These are phyloP conservation scores for Emys orbicularis DNA, from an alignment of 2,797 vertebrate species.

Conservation along the genomic window DNA sequence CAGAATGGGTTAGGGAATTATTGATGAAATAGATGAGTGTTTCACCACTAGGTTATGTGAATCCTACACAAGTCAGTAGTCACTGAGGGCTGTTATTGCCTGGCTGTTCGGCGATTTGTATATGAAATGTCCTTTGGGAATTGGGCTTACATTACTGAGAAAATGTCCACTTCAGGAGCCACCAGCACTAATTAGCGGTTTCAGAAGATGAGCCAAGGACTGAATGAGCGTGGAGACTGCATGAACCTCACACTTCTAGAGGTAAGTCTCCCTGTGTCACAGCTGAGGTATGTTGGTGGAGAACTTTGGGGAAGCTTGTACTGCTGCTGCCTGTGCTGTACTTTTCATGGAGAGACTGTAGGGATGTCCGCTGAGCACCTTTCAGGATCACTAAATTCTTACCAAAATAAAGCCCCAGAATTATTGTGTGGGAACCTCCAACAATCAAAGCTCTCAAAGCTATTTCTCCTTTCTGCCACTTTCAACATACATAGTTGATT, in stretches of 20 bases:
- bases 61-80: background rate
- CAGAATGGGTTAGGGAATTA: background rate
- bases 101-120: background rate
- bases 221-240: background rate
- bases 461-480: background rate
- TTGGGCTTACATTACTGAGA: background rate
- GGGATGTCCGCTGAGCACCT: background rate
- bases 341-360: background rate
- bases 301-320: background rate
- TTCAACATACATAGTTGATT: background rate
- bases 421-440: background rate
- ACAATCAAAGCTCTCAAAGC: background rate
- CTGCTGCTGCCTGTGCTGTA: background rate
- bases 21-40: background rate
- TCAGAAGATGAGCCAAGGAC: background rate
- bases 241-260: background rate
- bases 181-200: background rate
- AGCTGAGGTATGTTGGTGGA: background rate
- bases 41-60: background rate
- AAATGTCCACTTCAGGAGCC: too few relatives aligned
- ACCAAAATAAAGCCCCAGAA: background rate
- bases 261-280: background rate
- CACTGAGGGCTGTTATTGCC: background rate
- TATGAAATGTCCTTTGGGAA: background rate
- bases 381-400: background rate